A percentile compares a stretch with the other conserved stretches of the same genome.
Evolutionary conservation across 1,140 invertebrate species (phyloP).

Genomic region (Zaprionus ornatus): DNA sequence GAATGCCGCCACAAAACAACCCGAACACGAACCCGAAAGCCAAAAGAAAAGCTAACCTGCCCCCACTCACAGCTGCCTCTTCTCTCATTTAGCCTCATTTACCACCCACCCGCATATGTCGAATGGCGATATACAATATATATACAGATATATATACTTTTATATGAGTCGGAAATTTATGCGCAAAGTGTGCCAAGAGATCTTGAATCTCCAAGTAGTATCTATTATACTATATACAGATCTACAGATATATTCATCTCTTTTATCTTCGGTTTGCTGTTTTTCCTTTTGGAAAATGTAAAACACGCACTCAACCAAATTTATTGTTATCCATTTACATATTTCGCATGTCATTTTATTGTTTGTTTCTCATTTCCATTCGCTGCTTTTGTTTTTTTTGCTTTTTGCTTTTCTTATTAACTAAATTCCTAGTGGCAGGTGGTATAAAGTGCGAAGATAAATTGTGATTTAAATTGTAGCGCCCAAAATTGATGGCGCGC

Average conservation of each 20-base stretch:
- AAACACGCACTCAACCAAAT: conserved; percentile 55
- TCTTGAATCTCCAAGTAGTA: conserved; percentile 11
- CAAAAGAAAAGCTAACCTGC: background rate
- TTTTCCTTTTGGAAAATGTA: conserved; percentile 37
- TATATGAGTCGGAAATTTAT: conserved; percentile 47
- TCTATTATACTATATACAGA: conserved; percentile 10
- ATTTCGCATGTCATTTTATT: conserved; percentile 56
- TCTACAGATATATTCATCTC: background rate
- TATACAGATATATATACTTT: background rate
- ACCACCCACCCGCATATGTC: conserved; percentile 20
- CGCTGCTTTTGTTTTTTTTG: conserved; percentile 11
- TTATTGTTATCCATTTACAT: conserved; percentile 67
- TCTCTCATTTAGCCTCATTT: conserved; percentile 8
- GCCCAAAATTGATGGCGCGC: conserved; percentile 26
- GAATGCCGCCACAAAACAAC: conserved; percentile 15
- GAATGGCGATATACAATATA: background rate
- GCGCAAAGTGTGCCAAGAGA: conserved; percentile 62
- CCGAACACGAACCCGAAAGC: background rate
- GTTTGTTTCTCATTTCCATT: conserved; percentile 15
- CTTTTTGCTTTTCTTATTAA: background rate
- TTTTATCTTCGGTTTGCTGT: conserved; percentile 7
- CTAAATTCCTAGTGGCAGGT: conserved; percentile 30
- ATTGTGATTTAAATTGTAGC: conserved; percentile 32
- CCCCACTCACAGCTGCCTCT: background rate
- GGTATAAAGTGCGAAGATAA: conserved; percentile 34